These are phyloP conservation scores for Sycophaga agraensis DNA, from an alignment of 1,140 invertebrate genomes.

Conservation along the genomic window DNA sequence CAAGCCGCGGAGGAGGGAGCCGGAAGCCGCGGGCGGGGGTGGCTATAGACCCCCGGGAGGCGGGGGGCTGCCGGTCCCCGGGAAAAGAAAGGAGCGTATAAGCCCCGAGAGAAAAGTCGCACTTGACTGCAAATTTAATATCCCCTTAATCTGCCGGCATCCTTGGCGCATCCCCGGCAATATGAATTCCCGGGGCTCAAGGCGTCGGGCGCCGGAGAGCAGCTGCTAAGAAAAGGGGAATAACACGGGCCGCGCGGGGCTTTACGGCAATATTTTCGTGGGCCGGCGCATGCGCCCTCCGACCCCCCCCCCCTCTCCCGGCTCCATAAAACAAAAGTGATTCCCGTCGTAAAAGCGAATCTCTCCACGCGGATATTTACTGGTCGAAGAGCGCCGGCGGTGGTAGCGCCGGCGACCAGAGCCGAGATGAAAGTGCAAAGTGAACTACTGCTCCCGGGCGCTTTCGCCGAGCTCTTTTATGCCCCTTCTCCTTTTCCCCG, in stretches of 20 bases:
- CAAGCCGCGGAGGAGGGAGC: no score
- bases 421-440: conserved; percentile 24
- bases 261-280: conserved; percentile 23
- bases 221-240: conserved; percentile 5
- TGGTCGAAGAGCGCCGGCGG: conserved; percentile 3
- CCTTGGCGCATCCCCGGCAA: no score
- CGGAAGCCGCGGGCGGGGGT: no score
- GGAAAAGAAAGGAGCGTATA: no score
- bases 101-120: no score
- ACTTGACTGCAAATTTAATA: conserved; percentile 9
- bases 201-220: background rate
- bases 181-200: no score
- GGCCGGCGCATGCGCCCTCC: background rate
- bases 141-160: background rate
- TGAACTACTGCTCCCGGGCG: background rate
- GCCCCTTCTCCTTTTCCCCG: conserved; percentile 1
- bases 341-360: conserved; percentile 19
- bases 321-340: conserved; percentile 22
- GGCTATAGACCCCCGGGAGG: no score
- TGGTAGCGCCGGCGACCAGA: background rate
- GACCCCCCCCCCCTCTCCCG: background rate
- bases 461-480: background rate
- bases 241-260: background rate
- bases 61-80: no score
- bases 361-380: conserved; percentile 11